Conservation (phyloP, 1,140 invertebrate genomes). For the Calliphora vicina region DNA sequence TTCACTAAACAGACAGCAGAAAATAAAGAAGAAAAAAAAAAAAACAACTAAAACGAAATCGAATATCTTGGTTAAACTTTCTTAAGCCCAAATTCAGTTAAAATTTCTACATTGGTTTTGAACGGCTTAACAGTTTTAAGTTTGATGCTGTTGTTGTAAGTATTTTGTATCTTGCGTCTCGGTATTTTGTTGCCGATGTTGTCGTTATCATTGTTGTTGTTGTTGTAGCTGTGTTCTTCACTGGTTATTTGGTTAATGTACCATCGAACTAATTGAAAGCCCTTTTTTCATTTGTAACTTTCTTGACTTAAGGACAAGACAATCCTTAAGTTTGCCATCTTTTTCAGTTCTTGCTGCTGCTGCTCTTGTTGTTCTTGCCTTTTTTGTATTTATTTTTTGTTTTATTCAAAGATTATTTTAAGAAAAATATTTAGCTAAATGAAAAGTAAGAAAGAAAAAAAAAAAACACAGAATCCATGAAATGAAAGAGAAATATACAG, state of each 20-base stretch:
- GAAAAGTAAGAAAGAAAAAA: background rate
- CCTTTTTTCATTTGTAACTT: slow-evolving; percentile 14
- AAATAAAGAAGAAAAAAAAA: background rate
- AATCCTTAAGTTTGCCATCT: slow-evolving; percentile 1
- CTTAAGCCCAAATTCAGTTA: slow-evolving; percentile 9
- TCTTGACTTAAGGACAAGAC: slow-evolving; percentile 21
- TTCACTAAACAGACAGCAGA: background rate
- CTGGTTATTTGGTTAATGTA: slow-evolving; percentile 23
- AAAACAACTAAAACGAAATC: background rate
- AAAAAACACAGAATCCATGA: background rate
- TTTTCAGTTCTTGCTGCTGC: background rate
- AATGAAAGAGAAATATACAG: background rate
- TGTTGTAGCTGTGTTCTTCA: background rate
- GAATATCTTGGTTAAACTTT: slow-evolving; percentile 24
- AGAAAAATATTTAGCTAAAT: background rate
- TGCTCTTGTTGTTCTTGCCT: too few species aligned
- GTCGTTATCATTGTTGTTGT: background rate
- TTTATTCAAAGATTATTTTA: slow-evolving; percentile 21
- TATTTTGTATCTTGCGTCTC: background rate
- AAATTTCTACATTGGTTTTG: slow-evolving; percentile 10
- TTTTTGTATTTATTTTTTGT: background rate
- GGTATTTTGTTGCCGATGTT: background rate
- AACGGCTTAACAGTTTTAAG: slow-evolving; percentile 14
- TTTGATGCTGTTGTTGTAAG: background rate
- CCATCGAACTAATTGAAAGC: slow-evolving; percentile 30